Base-by-base conservation (phyloP, 2,113 vertebrate genomes). In the Propithecus coquereli region DNA sequence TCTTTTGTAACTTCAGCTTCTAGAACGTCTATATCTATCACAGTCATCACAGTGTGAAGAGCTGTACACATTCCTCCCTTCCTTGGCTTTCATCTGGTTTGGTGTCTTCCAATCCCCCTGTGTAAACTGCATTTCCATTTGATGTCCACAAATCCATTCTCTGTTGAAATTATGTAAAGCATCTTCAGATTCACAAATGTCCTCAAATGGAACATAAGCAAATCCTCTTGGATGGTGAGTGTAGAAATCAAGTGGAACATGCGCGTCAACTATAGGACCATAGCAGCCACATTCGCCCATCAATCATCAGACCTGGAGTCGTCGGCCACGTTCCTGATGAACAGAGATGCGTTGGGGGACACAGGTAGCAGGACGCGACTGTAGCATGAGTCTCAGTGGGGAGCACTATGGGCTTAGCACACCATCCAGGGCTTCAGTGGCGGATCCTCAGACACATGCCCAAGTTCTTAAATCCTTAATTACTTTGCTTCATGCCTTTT, bases 181-280 rank as follows among this genome's bases (percentile, higher is more conserved):
- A 66, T 99, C 99, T 90, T 99, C 99, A 0, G 99, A 99, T 83
- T 99, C 99, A 1, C 99, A 99, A 87, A 99, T 99, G 96, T 99
- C 99, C 98, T 99, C 99, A 97, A 99, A 99, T 99, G 99, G 99
- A 99, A 99, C 99, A 99, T 99, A 99, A 98, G 99, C 99, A 99
- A 99, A 99, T 99, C 99, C 99, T 99, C 99, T 99, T 98, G 99
- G 98, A 92, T 99, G 99, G 37, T 99, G 99, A 83, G 99, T 99
- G 99, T 99, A 99, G 99, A 99, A 99, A 99, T 99, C 99, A 99
- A 99, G 99, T n/a, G 99, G 99, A 98, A 99, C 99, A 98, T 99
- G 99, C 97, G 99, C 99, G 99, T 99, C 99, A 98, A 99, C 99
- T 98, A 99, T 99, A 94, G 99, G 99, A 97, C 99, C 99, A 71